Evolutionary conservation across 2,113 vertebrate genomes (phyloP).

Genomic region (Hippolais icterina): DNA sequence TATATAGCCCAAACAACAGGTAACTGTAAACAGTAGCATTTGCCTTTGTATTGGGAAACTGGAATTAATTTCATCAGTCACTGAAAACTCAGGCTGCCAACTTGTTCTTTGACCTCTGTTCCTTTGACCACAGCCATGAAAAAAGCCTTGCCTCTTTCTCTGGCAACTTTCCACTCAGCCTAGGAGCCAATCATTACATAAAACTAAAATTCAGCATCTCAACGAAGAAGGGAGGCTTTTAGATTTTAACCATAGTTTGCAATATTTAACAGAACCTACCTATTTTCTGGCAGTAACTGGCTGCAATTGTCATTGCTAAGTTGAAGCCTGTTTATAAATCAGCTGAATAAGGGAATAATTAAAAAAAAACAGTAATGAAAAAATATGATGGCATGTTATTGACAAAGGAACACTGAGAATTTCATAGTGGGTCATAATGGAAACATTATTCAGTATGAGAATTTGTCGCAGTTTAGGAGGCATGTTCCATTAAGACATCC

Average conservation of each 20-base stretch:
- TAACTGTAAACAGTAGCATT: background rate
- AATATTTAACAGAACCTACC: background rate
- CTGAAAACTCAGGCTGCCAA: background rate
- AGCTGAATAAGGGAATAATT: background rate
- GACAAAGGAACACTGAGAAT: background rate
- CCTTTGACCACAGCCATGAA: background rate
- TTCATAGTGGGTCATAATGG: background rate
- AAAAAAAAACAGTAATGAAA: background rate
- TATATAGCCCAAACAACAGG: background rate
- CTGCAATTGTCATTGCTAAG: background rate
- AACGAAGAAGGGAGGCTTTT: background rate
- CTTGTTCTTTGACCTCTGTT: background rate
- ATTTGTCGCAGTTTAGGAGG: background rate
- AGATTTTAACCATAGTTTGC: background rate
- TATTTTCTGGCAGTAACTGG: background rate
- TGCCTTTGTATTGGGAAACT: background rate
- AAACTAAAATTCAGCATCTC: background rate
- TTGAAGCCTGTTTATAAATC: background rate
- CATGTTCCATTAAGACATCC: background rate
- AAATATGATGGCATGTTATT: background rate
- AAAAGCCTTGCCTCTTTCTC: background rate
- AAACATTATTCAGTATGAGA: background rate
- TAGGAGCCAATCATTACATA: background rate
- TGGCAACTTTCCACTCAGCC: background rate
- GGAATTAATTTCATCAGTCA: background rate